Base-by-base conservation (phyloP, 2,113 vertebrate genomes). In the Oryzias celebensis region DNA sequence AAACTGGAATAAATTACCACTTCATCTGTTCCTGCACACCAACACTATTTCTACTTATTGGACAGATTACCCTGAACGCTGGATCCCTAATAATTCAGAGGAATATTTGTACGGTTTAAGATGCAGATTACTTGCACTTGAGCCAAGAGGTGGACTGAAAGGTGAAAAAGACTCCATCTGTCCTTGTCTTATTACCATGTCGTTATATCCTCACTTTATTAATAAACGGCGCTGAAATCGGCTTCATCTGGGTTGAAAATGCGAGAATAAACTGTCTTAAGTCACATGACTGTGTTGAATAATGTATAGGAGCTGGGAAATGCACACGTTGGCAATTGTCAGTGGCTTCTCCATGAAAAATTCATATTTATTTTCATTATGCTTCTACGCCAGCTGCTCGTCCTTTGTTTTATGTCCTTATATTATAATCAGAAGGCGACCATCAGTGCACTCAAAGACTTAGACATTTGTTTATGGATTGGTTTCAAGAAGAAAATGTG, bases 281-380 rank as follows among this genome's bases (percentile, higher is more conserved):
- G 77, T 71, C 80, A 20, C 59, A 7, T 20, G 20, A 50, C 52
- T 48, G 36, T 49, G 26, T 52, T 91, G 82, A 89, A 85, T 89
- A 86, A 90, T 90, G 85, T 46, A 91, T 84, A 2, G 62, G 66
- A 0, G 71, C 16, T 31, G 5, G 59, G 78, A 85, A 85, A 79
- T 80, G 82, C 85, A 74, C 80, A 86, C 75, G 62, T 69, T 58
- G 74, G 85, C 84, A 80, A 85, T 82, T 88, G 86, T 89, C 82
- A 68, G 84, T 82, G 85, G 78, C 82, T 75, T 73, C 74, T 59
- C 58, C 76, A 87, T 89, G 83, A 89, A 90, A 89, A 74, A 89
- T 91, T 88, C 65, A 90, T 87, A 66, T 84, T 83, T 84, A 83
- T 85, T 86, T 87, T 87, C 76, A 86, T 86, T 86, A 87, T 23